Evolutionary conservation across 2,888 invertebrate genomes (phyloP), one percentile per base, ranked within the genome.

Genomic region (Digitonthophagus gazella): DNA sequence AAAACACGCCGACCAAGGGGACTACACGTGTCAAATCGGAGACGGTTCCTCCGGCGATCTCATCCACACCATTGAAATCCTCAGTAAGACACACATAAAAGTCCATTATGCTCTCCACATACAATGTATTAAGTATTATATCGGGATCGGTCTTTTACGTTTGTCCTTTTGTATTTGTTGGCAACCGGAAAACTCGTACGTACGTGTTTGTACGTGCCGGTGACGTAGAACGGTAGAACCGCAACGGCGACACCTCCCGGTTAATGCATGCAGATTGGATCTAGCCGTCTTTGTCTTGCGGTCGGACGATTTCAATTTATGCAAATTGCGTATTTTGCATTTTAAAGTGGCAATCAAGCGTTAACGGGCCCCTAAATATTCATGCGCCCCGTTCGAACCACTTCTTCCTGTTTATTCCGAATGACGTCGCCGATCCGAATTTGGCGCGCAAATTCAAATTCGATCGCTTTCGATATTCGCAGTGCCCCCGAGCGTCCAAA

Each of bases 21-120:
- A 86, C 76, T 87, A 87, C 78, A 84, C 86, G 54, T 87, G 87
- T 76, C 86, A 86, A 76, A 84, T 87, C 64, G 85, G 85, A 22
- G 86, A 86, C 69, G 85, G 84, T 16, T 82, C 84, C n/a, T 83
- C 83, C 67, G 83, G 85, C 18, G 86, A 86, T 74, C 83, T 86
- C 69, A 84, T 85, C 16, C 86, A 86, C 78, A 85, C 85, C n/a
- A 83, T 87, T 28, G 85, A 86, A 77, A 86, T 87, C 72, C 77
- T 86, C 58, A 86, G 87, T 83, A 74, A 82, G 83, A 81, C 70
- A 8, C 8, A 44, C 11, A 44, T 44, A n/a, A n/a, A n/a, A n/a
- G n/a, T n/a, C n/a, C n/a, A n/a, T n/a, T n/a, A n/a, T n/a, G n/a
- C n/a, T n/a, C n/a, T n/a, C n/a, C n/a, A n/a, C n/a, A n/a, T n/a